phyloP scores from a whole-genome alignment of 2,888 invertebrate genomes.

The Euplexia lucipara region DNA sequence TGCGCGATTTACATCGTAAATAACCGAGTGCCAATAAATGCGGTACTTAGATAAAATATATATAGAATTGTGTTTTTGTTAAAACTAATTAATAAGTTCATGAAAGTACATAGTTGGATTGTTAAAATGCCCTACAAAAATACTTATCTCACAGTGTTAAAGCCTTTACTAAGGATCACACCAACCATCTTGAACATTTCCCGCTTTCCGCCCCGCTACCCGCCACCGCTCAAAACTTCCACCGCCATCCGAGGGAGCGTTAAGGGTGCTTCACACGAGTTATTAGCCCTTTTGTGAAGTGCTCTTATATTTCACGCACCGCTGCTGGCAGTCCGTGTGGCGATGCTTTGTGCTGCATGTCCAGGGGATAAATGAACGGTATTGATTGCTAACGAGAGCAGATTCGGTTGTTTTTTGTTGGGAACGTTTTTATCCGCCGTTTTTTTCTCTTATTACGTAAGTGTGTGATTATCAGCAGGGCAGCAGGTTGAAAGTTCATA shows the following conservation, averaged over 20 bases:
- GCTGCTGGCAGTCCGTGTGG: conserved; percentile 75
- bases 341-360: conserved; percentile 67
- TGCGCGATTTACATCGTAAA: too few species aligned
- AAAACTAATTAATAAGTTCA: too few species aligned
- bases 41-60: too few species aligned
- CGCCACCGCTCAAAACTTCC: conserved; percentile 57
- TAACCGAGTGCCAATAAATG: too few species aligned
- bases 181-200: not conserved
- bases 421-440: not conserved
- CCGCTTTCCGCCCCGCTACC: conserved; percentile 10
- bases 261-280: conserved; percentile 88
- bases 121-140: too few species aligned
- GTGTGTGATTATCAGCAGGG: too few species aligned
- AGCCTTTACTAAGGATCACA: too few species aligned
- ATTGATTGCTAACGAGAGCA: conserved; percentile 63
- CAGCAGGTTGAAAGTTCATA: too few species aligned
- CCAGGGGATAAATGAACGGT: conserved; percentile 61
- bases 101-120: too few species aligned
- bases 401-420: conserved; percentile 28
- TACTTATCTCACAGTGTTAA: too few species aligned
- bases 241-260: conserved; percentile 67
- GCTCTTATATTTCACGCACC: conserved; percentile 85
- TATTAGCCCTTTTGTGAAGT: conserved; percentile 87
- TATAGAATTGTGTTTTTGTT: too few species aligned
- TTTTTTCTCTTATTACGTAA: not conserved